Percentiles rank a stretch among this genome's conserved stretches.
phyloP scores from a whole-genome alignment of 2,888 invertebrate genomes.

The Oligia fasciuncula region DNA sequence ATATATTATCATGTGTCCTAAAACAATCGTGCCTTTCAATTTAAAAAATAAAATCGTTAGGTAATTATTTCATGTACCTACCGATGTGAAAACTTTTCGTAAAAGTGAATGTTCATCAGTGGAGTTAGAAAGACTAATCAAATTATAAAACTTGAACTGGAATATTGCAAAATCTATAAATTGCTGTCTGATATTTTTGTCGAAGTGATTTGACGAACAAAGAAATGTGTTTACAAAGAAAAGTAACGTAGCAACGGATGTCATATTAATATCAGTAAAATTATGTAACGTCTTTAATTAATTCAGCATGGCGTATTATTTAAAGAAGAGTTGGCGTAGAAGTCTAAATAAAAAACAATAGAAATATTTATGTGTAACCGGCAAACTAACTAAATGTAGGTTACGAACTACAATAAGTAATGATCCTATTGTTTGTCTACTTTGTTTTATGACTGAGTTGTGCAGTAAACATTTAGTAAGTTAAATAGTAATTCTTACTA shows the following conservation, averaged over 20 bases:
- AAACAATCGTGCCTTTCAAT: constrained; percentile 80
- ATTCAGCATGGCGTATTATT: constrained; percentile 52
- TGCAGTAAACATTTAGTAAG: constrained; percentile 23
- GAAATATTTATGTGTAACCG: constrained; percentile 36
- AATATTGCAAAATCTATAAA: constrained; percentile 35
- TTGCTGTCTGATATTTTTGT: constrained; percentile 58
- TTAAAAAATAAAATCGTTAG: constrained; percentile 64
- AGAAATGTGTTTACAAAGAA: constrained; percentile 85
- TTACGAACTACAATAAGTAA: constrained; percentile 33
- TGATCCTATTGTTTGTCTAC: constrained; percentile 39
- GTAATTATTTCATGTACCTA: constrained; percentile 54
- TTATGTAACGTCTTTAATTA: constrained; percentile 72
- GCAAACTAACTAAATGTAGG: constrained; percentile 39
- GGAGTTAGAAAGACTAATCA: constrained; percentile 62
- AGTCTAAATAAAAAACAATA: constrained; percentile 17
- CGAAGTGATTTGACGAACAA: constrained; percentile 75
- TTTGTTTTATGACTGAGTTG: constrained; percentile 35
- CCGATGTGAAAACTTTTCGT: constrained; percentile 62
- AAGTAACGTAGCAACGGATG: constrained; percentile 85
- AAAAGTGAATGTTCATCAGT: constrained; percentile 65
- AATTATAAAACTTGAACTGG: constrained; percentile 60
- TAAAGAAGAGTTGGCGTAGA: constrained; percentile 31
- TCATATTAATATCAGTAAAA: constrained; percentile 71
- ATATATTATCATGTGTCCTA: constrained; percentile 70
- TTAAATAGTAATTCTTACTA: constrained; percentile 22